Percentiles rank a stretch among this genome's conserved stretches.
Conservation (phyloP, 2,113 vertebrate species). For the Aptenodytes forsteri region DNA sequence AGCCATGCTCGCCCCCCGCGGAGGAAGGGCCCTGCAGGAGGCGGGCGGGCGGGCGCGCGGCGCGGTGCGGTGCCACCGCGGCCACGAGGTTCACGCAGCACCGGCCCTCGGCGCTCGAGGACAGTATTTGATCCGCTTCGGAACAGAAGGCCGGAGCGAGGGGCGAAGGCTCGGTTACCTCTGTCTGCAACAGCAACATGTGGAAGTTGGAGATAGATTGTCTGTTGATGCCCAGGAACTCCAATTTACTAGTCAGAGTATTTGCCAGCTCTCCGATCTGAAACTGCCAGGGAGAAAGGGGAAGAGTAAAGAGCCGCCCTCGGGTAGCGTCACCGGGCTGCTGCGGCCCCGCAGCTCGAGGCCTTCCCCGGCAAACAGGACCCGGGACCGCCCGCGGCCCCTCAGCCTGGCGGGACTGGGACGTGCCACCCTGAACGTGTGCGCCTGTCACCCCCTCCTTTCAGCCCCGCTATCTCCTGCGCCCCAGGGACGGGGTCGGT, state of each 20-base stretch:
- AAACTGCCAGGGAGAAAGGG: slow-evolving; percentile 82
- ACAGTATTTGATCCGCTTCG: slow-evolving; percentile 23
- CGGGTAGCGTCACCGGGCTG: fast-evolving
- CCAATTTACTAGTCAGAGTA: slow-evolving; percentile 96
- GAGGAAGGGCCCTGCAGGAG: neutral
- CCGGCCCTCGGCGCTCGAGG: neutral
- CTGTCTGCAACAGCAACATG: slow-evolving; percentile 94
- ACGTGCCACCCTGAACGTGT: fast-evolving
- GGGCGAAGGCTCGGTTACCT: slow-evolving; percentile 79
- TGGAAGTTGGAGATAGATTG: slow-evolving; percentile 98
- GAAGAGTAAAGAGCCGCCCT: neutral
- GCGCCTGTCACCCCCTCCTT: neutral
- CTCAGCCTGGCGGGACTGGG: neutral
- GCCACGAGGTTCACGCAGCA: neutral
- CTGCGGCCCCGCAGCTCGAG: neutral
- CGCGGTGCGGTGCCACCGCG: neutral
- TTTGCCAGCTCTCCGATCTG: slow-evolving; percentile 99
- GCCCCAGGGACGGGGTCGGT: neutral
- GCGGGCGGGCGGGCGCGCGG: neutral
- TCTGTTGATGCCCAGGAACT: slow-evolving; percentile 96
- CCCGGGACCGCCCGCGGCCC: fast-evolving
- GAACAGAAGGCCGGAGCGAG: slow-evolving; percentile 23
- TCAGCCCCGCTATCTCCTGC: neutral
- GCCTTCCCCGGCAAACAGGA: neutral
- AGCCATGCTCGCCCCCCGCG: neutral